Base-by-base conservation (phyloP, 1,140 invertebrate genomes). In the Monomorium pharaonis region DNA sequence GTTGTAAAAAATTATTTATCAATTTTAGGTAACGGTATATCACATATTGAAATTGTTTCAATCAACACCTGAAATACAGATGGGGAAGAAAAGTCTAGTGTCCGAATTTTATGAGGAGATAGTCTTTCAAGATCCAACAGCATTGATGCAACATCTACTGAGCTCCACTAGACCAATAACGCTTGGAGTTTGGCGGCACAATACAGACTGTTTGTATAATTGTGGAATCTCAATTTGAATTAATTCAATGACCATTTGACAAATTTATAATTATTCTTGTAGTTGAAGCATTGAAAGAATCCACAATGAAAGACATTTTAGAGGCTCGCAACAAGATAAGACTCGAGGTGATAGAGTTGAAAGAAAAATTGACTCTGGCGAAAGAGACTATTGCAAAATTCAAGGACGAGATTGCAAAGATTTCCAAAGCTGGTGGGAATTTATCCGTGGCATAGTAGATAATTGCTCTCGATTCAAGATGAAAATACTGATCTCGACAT, bases 91-190 rank as follows among this genome's bases (percentile, higher is more conserved):
- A 88, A 97, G 97, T 56, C 95, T 99, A 0, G 98, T 99, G 0
- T 98, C 98, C 4, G 99, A 99, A 95, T 98, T 97, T 91, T 99
- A 99, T 94, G 99, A 99, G 94, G 99, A 99, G 96, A 98, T 99
- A 80, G 98, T 99, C 1, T 99, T 99, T 93, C 98, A 98, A 96
- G 99, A 99, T 93, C 99, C 99, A 12, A 99, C 98, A 4, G 97
- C 97, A 65, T 96, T 98, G 69, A 99, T 99, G 98, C 98, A 99
- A 91, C 98, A 98, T 93, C 95, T 98, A 33, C 94, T 99, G 2
- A 97, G 96, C 74, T 97, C 96, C 86, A 96, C 97, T 0, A 97
- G 97, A 92, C 97, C 97, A 62, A 94, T 98, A 9, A 97, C 97
- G 0, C 95, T 97, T 74, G 97, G 97, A 42, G 92, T 96, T 33